phyloP scores from a whole-genome alignment of 2,113 vertebrate genomes.

The Erythrocercus mccallii region DNA sequence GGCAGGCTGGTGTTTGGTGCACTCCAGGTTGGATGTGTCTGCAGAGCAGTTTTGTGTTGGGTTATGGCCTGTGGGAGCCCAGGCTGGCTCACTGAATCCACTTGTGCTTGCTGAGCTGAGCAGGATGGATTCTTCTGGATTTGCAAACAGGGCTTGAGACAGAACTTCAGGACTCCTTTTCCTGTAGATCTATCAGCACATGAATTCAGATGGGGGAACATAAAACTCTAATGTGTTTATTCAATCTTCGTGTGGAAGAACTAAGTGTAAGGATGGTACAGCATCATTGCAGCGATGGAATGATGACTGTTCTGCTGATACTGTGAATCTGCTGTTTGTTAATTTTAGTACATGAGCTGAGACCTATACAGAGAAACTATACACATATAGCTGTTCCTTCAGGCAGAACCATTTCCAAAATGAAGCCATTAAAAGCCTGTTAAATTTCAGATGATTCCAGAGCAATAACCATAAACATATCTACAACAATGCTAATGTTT shows the following conservation, averaged over 20 bases:
- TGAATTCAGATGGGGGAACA: neutral
- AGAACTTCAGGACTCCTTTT: neutral
- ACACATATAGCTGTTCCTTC: neutral
- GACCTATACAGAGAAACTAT: neutral
- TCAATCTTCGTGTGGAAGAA: neutral
- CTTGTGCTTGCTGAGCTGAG: neutral
- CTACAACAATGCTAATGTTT: neutral
- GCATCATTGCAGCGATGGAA: neutral
- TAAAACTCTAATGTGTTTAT: neutral
- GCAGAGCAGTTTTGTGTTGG: neutral
- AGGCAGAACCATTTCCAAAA: slow-evolving; percentile 29
- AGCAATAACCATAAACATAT: slow-evolving; percentile 25
- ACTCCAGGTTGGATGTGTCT: neutral
- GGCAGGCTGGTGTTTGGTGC: neutral
- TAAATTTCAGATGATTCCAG: slow-evolving; percentile 10
- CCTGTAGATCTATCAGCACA: neutral
- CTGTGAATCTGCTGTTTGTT: neutral
- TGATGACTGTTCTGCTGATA: neutral
- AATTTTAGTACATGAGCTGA: neutral
- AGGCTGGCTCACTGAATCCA: neutral
- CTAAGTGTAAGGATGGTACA: neutral
- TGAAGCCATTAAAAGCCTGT: slow-evolving; percentile 12
- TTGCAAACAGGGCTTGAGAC: neutral
- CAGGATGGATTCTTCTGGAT: neutral
- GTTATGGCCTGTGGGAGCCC: neutral